These are phyloP conservation scores for Apogon hyalosoma DNA, from an alignment of 2,797 vertebrate species.

Conservation along the genomic window DNA sequence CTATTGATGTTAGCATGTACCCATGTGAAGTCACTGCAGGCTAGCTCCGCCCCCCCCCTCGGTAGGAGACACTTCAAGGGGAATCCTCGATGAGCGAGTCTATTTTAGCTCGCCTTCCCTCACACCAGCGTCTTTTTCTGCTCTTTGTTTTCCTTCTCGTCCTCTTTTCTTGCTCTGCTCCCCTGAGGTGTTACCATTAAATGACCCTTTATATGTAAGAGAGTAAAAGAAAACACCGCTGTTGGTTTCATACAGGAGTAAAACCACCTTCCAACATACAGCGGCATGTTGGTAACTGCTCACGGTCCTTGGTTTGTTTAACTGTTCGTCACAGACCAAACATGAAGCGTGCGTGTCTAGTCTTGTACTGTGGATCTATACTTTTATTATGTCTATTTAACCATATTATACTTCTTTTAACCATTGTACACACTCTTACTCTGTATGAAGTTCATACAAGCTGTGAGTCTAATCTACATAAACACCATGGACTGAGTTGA, in stretches of 20 bases:
- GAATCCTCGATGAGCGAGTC: slow-evolving; percentile 68
- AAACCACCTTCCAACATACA: too few species aligned
- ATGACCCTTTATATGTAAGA: slow-evolving; percentile 47
- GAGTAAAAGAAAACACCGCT: slow-evolving; percentile 3
- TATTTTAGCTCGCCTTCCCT: slow-evolving; percentile 47
- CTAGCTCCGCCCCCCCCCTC: slow-evolving; percentile 58
- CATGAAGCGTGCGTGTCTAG: too few species aligned
- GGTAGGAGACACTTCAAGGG: slow-evolving; percentile 69
- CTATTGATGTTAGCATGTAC: slow-evolving; percentile 66
- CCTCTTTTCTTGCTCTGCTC: slow-evolving; percentile 33
- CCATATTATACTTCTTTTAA: too few species aligned
- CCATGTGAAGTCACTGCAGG: slow-evolving; percentile 62
- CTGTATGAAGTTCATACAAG: too few species aligned
- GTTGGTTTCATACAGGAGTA: slow-evolving; percentile 12
- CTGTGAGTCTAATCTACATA: too few species aligned
- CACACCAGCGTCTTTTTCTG: slow-evolving; percentile 19
- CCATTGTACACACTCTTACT: too few species aligned
- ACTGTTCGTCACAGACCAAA: too few species aligned
- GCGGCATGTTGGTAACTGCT: too few species aligned
- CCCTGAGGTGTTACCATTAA: slow-evolving; percentile 57
- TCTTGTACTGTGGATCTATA: too few species aligned
- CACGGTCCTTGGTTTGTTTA: too few species aligned
- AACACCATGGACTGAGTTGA: too few species aligned
- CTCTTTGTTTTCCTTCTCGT: slow-evolving; percentile 57
- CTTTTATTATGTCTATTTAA: too few species aligned